These are phyloP conservation scores for Ispidina picta DNA, from an alignment of 2,797 vertebrate genomes.

Conservation along the genomic window DNA sequence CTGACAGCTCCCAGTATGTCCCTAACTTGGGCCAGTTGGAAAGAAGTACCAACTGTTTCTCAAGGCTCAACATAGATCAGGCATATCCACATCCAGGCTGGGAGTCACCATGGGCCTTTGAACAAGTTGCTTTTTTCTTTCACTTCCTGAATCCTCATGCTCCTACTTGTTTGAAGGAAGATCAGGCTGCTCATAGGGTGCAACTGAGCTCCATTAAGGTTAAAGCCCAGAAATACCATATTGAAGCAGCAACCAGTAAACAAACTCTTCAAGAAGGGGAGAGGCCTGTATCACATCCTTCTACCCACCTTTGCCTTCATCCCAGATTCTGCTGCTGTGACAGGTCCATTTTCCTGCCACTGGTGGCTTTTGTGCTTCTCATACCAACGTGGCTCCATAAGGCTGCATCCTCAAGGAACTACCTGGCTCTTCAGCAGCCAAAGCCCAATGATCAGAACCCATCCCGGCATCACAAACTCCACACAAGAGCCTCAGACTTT, in stretches of 20 bases:
- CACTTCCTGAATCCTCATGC: neutral
- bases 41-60: neutral
- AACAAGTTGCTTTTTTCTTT: neutral
- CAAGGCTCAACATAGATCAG: neutral
- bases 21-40: neutral
- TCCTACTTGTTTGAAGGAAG: neutral
- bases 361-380: neutral
- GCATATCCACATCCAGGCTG: neutral
- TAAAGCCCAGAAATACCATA: neutral
- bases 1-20: neutral
- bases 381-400: too few relatives aligned
- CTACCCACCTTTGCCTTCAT: neutral
- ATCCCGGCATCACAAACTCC: fast-evolving
- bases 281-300: neutral
- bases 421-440: neutral
- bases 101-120: neutral
- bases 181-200: fast-evolving
- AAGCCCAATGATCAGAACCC: neutral
- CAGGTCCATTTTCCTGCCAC: neutral
- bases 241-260: neutral
- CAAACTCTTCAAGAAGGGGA: neutral
- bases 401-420: fast-evolving
- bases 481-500: neutral
- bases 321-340: neutral
- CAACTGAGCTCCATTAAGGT: neutral